Percentiles rank a stretch among this genome's conserved stretches.
Conservation (phyloP, 1,140 invertebrate species). For the Paraescarpia echinospica region DNA sequence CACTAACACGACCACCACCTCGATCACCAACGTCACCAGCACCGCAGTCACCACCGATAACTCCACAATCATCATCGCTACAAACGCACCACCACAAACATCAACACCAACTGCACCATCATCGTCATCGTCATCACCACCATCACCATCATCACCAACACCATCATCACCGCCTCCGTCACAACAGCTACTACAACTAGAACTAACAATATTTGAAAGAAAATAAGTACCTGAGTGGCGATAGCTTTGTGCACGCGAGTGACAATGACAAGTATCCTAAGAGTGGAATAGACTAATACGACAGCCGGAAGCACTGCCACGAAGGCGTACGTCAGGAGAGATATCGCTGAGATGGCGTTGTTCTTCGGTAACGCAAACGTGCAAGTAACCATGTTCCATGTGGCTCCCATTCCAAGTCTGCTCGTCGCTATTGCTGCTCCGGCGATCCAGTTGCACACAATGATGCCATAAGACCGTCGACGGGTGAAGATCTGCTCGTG, state of each 20-base stretch:
- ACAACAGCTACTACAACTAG: too few species aligned
- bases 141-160: not conserved
- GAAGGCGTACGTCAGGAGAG: not conserved
- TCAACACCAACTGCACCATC: conserved; percentile 46
- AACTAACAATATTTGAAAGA: too few species aligned
- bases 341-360: not conserved
- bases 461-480: not conserved
- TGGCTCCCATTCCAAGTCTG: not conserved
- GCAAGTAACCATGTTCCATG: not conserved
- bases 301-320: not conserved
- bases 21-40: not conserved
- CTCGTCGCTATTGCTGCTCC: not conserved
- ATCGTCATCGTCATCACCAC: not conserved
- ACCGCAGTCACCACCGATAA: not conserved
- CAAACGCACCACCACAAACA: not conserved
- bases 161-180: not conserved
- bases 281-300: not conserved
- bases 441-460: not conserved
- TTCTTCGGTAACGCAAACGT: not conserved
- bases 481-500: not conserved
- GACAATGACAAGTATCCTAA: not conserved
- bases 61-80: not conserved
- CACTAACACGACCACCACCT: conserved; percentile 51
- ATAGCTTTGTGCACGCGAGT: not conserved
- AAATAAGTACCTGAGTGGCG: not conserved